A percentile compares a stretch with the other conserved stretches of the same genome.
These are phyloP conservation scores for Eupithecia vulgata DNA, from an alignment of 2,888 invertebrate genomes.

Conservation along the genomic window DNA sequence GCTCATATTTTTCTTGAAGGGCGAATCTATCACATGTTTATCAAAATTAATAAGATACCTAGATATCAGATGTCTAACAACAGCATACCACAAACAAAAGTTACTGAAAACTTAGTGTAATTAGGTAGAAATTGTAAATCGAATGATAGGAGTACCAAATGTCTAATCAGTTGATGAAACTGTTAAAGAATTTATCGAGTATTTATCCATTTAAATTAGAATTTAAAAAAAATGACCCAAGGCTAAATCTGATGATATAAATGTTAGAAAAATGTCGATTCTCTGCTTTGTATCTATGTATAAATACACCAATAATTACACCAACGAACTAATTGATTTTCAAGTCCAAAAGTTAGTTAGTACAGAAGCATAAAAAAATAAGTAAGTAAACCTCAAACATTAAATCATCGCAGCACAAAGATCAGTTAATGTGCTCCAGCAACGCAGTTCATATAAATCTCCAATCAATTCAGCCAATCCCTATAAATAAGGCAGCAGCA, in stretches of 20 bases:
- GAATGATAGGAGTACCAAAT: not conserved
- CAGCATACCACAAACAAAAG: constrained; percentile 14
- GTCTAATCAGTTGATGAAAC: not conserved
- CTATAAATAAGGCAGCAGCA: constrained; percentile 32
- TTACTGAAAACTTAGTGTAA: constrained; percentile 17
- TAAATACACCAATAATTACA: no score
- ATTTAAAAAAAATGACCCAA: not conserved
- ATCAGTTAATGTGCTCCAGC: not conserved
- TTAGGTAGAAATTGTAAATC: constrained; percentile 18
- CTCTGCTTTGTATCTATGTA: not conserved
- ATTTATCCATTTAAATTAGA: no score
- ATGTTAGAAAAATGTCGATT: not conserved
- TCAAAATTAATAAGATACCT: not conserved
- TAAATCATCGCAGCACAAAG: not conserved
- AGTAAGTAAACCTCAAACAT: not conserved
- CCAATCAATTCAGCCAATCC: constrained; percentile 23
- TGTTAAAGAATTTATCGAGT: no score
- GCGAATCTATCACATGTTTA: not conserved
- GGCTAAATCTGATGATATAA: not conserved
- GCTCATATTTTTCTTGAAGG: not conserved
- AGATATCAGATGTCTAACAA: constrained; percentile 17
- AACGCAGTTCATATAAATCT: constrained; percentile 22
- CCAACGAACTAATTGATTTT: not conserved
- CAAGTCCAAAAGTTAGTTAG: not conserved
- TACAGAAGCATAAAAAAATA: not conserved